A percentile compares a stretch with the other conserved stretches of the same genome.
These are phyloP conservation scores for Mustelus asterias DNA, from an alignment of 2,113 vertebrate genomes.

Conservation along the genomic window DNA sequence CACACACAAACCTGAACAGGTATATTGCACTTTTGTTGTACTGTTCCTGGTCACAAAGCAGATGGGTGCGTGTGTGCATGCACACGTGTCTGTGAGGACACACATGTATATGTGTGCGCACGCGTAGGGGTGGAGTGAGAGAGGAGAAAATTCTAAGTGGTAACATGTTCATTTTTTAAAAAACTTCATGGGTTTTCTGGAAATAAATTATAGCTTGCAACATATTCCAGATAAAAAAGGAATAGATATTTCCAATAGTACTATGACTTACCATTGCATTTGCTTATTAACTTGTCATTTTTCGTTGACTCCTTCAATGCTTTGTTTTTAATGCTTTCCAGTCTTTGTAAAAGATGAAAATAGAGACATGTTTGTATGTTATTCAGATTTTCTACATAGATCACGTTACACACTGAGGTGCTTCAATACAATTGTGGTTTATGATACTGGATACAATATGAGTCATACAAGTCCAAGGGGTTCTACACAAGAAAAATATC, in stretches of 20 bases:
- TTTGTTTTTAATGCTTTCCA: constrained; percentile 45
- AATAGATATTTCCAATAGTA: background rate
- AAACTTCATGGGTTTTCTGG: background rate
- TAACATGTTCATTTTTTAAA: background rate
- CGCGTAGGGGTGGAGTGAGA: background rate
- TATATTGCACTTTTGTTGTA: background rate
- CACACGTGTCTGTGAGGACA: no score
- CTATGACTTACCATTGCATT: constrained; percentile 44
- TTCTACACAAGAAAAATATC: background rate
- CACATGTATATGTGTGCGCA: background rate
- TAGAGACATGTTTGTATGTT: background rate
- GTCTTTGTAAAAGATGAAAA: constrained; percentile 37
- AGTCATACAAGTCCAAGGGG: no score
- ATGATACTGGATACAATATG: no score
- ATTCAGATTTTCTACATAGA: no score
- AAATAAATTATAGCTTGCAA: background rate
- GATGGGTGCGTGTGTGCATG: no score
- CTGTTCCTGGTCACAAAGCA: background rate
- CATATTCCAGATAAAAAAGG: background rate
- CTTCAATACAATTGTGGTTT: no score
- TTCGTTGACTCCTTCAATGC: constrained; percentile 46
- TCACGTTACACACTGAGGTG: no score
- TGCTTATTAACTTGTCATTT: constrained; percentile 53
- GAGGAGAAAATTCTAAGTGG: background rate
- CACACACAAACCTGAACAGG: background rate